A percentile compares a stretch with the other conserved stretches of the same genome.
These are phyloP conservation scores for Ranitomeya imitator DNA, from an alignment of 2,113 vertebrate species.

Conservation along the genomic window DNA sequence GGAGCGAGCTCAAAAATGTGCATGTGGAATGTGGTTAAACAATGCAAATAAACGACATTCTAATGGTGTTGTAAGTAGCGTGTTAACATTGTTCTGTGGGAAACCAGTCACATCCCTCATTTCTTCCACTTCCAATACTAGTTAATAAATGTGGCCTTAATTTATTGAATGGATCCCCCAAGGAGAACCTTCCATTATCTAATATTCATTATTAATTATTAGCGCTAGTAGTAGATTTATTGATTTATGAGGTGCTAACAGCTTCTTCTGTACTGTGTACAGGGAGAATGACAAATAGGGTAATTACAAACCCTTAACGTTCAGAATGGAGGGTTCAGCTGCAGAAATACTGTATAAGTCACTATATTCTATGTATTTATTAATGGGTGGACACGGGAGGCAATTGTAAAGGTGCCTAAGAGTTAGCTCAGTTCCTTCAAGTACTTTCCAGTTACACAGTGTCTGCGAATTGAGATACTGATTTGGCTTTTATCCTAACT, in stretches of 20 bases:
- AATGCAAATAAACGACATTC: constrained; percentile 30
- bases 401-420: no score
- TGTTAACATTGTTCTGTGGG: constrained; percentile 44
- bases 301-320: background rate
- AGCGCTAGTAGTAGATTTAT: background rate
- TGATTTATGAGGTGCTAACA: background rate
- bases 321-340: background rate
- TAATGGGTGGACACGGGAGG: no score
- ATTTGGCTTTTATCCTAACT: no score
- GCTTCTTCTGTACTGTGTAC: background rate
- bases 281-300: background rate
- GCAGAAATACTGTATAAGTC: no score
- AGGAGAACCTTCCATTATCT: background rate
- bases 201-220: background rate
- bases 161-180: background rate
- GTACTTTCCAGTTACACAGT: no score
- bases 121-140: background rate
- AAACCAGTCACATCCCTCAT: background rate
- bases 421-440: no score
- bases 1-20: constrained; percentile 29
- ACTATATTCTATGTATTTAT: no score
- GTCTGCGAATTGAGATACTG: no score
- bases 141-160: constrained; percentile 12
- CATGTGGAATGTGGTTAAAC: constrained; percentile 45
- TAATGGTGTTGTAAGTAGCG: constrained; percentile 22